Conservation (phyloP, 2,797 vertebrate genomes). For the Cephalopachus bancanus region DNA sequence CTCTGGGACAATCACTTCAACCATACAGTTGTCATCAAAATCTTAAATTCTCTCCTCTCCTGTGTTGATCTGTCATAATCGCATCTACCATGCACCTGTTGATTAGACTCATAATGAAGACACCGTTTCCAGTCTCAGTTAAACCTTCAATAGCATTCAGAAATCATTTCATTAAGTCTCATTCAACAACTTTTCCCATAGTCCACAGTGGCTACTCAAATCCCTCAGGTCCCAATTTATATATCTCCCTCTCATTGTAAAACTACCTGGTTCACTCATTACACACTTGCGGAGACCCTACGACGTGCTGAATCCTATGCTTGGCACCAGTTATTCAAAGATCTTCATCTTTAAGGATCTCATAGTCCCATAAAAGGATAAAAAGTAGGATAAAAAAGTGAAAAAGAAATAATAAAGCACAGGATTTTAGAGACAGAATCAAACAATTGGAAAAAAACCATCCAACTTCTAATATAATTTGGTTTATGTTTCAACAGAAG, state of each 20-base stretch:
- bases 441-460: neutral
- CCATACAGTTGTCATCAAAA: neutral
- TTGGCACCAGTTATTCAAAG: neutral
- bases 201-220: neutral
- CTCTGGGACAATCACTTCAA: neutral
- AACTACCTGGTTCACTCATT: neutral
- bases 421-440: neutral
- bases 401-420: conserved; percentile 4
- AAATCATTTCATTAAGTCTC: conserved; percentile 14
- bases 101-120: neutral
- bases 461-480: neutral
- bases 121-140: neutral
- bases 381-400: neutral
- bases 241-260: neutral
- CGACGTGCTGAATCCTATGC: neutral
- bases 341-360: neutral
- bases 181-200: neutral
- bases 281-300: neutral
- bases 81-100: neutral
- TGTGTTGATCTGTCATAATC: neutral
- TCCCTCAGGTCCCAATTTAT: neutral
- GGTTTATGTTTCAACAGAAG: neutral
- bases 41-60: neutral
- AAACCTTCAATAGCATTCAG: neutral
- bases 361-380: neutral